Evolutionary conservation across 2,888 invertebrate species (phyloP), one percentile per base, ranked within the genome.

Genomic region (Sinopyrophorus schimmeli): DNA sequence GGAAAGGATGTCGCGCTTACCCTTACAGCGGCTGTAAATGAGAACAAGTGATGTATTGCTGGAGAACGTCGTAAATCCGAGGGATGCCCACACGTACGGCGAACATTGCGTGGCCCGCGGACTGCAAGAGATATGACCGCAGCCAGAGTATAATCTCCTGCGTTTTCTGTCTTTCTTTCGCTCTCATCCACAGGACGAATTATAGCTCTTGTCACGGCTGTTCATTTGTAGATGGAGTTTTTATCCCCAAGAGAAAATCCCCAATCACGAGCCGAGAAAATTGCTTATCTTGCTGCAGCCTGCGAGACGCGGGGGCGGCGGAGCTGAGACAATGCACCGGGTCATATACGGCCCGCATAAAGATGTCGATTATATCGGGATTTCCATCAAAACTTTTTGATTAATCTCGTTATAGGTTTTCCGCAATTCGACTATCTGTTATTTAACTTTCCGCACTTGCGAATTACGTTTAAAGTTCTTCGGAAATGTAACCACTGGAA

Each of bases 181-280:
- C 68, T 67, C 69, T 70, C 70, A 67, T 68, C 69, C 71, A 68
- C 68, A 69, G 73, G 75, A 77, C 78, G 78, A 81, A 81, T 81
- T 80, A 81, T 81, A 78, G 80, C 80, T 78, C 80, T 80, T 80
- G 81, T 81, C 81, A 81, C 80, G 81, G 79, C 77, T 80, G 81
- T 81, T 81, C 81, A 81, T 81, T 81, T 81, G 81, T 80, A 80
- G 81, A 81, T 81, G 80, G 81, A 81, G 80, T 80, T 81, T 80
- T 80, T 78, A 78, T 77, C 77, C 80, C 80, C 80, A 64, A 68
- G 79, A 78, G 79, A 74, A 76, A 76, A 77, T 76, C 79, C 80
- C 80, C 81, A 81, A 81, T 81, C 81, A 81, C 80, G 79, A 80
- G 79, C 78, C 78, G 79, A 80, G 80, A 80, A 81, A 80, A 81